Base-by-base conservation (phyloP, 53 echinoderm and acorn worm genomes). In the Arbacia lixula region DNA sequence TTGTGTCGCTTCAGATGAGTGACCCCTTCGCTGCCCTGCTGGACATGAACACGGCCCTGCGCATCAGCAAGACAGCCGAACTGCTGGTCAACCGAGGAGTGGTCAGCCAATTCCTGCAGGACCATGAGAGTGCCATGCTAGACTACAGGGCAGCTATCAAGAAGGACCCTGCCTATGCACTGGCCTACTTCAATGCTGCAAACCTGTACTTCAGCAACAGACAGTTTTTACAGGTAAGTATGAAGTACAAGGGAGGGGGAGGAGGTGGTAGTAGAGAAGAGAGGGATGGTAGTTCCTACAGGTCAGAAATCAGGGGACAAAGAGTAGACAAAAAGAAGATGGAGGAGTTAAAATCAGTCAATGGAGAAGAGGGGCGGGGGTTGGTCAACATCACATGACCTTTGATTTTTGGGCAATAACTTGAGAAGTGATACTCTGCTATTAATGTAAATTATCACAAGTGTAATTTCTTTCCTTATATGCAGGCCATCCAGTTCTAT, bases 1-100 rank as follows among this genome's bases (percentile, higher is more conserved):
- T 99, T 4, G 92, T 99, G 6, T 99, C 94, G 31, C 92, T 99
- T 14, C 99, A 99, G 85, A 99, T 99, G 99, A 99, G 90, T 60
- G 87, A 99, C 87, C 90, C 94, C 19, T 86, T 76, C 20, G 94
- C 99, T 16, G 99, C 99, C n/a, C 82, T 99, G 51, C 86, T 89
- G 31, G 99, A 99, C 72, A 86, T 99, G 60, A 99, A 99, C 63
- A 64, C 82, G 16, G 99, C 99, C 85, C 80, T 99, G 66, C 88
- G 94, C 69, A 43, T 94, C 36, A 53, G 50, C 21, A 78, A 83
- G 16, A 76, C 94, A 0, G 99, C 99, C 25, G 99, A 99, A 71
- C 87, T 99, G 32, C 84, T 88, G 86, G 95, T 94, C 60, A 99
- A 99, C 66, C 84, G 99, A 43, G 99, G 99, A 22, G 99, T 99